Base-by-base conservation (phyloP, 2,888 invertebrate genomes). In the Alitta virens region DNA sequence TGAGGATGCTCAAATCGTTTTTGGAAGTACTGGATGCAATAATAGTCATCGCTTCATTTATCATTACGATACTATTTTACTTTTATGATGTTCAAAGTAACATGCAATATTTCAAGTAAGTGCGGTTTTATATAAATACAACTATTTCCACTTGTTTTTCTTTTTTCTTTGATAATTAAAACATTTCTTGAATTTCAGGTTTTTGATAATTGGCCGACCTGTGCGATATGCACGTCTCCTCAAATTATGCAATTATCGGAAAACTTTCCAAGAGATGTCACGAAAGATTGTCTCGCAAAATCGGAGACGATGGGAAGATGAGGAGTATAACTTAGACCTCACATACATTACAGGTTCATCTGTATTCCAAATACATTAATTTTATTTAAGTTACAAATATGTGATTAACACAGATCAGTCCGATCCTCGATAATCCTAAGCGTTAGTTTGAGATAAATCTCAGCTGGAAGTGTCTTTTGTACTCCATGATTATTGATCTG, bases 271-370 rank as follows among this genome's bases (percentile, higher is more conserved):
- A 56, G 78, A 68, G 42, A 75, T 79, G 26, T 74, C 83, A 5
- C 72, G 85, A 18, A 77, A 80, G 63, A 74, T 83, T 60, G 82
- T 85, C 9, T 85, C 85, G 0, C 83, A 84, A 70, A 85, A 85
- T 71, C 85, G 85, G 68, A 71, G 84, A 27, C 74, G 85, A 59
- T 83, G 80, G 65, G 79, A 81, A 67, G 77, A 77, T 65, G 83
- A 84, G 74, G 84, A 84, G 1, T 85, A 84, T 77, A 85, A 85
- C 69, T 76, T 85, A 65, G 85, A 85, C 67, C 75, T 85, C 2
- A 84, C 84, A 50, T 85, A 84, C 68, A 82, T 85, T 16, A 84
- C 84, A 68, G 81, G 82, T 81, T 42, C 33, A 7, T 33, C 7
- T 33, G 12, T 33, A 33, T 33, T 33, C 5, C 7, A 33, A 5